Evolutionary conservation across 2,888 invertebrate species (phyloP), one percentile per base, ranked within the genome.

Genomic region (Drosophila lacicola): DNA sequence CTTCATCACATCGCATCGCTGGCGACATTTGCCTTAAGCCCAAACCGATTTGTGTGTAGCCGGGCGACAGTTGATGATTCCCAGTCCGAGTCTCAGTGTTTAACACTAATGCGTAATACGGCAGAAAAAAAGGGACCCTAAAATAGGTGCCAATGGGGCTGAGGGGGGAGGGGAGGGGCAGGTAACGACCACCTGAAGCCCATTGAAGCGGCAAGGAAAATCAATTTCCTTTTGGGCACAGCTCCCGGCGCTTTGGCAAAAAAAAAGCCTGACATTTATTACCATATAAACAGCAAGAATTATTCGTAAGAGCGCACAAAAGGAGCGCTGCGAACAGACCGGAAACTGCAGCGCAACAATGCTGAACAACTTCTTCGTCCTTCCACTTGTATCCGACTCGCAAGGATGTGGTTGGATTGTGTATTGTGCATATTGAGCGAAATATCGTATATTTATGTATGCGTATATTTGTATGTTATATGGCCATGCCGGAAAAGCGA

Each of bases 251-350:
- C 56, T 56, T 34, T 29, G 29, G 45, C 45, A 34, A 78, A 79
- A 78, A 79, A 77, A 78, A 75, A 73, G 71, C 63, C 86, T 81
- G 88, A 88, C 85, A 81, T 85, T 85, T 85, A 85, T 85, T 88
- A 83, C 85, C 83, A 84, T 84, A 84, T 87, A 83, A 80, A 82
- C 71, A 82, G 77, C 71, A 70, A 67, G 70, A 78, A 82, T 78
- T 78, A 76, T 83, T 63, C 64, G 78, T 65, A 57, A 74, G 70
- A 42, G 57, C 65, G 44, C 50, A 63, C 66, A 58, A 66, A 78
- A 53, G 64, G 39, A 68, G 66, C 71, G 44, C 25, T 72, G 69
- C 69, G 72, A 73, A 70, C 61, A 57, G 70, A 44, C 64, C 62
- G 82, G 77, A 83, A 83, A 79, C 77, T 82, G 81, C 82, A 79